Conservation (phyloP, 2,113 vertebrate species). For the Charadrius vociferus region DNA sequence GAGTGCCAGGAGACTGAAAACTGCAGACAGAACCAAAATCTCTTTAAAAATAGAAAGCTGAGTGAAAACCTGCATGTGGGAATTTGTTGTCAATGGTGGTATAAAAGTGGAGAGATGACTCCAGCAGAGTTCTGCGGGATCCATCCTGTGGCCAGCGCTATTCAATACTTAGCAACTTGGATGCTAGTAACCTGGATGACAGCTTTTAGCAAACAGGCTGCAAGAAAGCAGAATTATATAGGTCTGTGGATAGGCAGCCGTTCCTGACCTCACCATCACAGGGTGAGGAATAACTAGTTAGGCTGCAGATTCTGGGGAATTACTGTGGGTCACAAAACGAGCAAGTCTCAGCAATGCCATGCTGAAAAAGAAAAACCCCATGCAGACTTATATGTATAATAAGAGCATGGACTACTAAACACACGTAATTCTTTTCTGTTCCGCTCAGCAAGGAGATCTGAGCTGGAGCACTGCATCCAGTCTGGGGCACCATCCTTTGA, state of each 20-base stretch:
- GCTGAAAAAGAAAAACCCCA: not conserved
- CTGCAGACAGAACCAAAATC: no score
- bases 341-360: not conserved
- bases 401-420: not conserved
- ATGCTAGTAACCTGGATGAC: no score
- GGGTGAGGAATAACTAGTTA: not conserved
- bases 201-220: not conserved
- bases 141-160: not conserved
- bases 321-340: not conserved
- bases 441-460: not conserved
- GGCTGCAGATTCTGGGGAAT: not conserved
- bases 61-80: not conserved
- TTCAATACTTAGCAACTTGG: not conserved
- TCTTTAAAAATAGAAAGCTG: not conserved
- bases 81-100: not conserved
- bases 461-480: not conserved
- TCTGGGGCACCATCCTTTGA: not conserved
- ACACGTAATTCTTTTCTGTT: not conserved
- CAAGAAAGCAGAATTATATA: not conserved
- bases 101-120: not conserved
- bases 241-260: not conserved
- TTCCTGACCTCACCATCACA: not conserved
- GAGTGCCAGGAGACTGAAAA: no score
- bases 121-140: not conserved
- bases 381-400: not conserved